phyloP scores from a whole-genome alignment of 2,797 vertebrate species.

The Enteromius treurensis region DNA sequence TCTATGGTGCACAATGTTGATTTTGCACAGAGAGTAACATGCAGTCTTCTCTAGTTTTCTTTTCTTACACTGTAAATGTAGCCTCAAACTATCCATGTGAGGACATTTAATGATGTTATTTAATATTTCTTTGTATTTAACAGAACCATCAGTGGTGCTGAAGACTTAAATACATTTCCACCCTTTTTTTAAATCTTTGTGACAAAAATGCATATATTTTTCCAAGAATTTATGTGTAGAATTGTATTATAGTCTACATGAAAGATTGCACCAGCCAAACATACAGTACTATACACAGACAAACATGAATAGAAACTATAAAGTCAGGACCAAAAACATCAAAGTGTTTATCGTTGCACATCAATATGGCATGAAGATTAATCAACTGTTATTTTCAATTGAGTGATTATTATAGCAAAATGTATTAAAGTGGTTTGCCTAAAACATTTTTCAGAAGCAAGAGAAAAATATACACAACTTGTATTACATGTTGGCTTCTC shows the following conservation, averaged over 20 bases:
- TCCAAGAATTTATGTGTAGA: slow-evolving; percentile 50
- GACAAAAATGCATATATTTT: slow-evolving; percentile 62
- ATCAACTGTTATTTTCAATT: slow-evolving; percentile 18
- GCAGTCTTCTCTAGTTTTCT: slow-evolving; percentile 45
- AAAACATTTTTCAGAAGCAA: background rate
- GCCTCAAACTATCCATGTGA: slow-evolving; percentile 47
- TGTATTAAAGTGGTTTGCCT: slow-evolving; percentile 12
- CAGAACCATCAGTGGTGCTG: slow-evolving; percentile 45
- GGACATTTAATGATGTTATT: slow-evolving; percentile 29
- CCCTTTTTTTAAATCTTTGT: slow-evolving; percentile 57
- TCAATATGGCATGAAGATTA: slow-evolving; percentile 2
- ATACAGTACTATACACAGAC: slow-evolving; percentile 41
- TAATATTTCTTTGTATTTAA: slow-evolving; percentile 46
- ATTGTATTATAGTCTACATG: slow-evolving; percentile 28
- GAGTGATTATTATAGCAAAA: background rate
- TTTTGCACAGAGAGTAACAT: slow-evolving; percentile 55
- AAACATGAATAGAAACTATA: slow-evolving; percentile 37
- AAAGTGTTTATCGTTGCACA: slow-evolving; percentile 42
- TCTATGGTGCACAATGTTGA: slow-evolving; percentile 55
- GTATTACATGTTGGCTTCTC: background rate
- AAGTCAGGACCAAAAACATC: slow-evolving; percentile 46
- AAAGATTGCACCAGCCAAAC: slow-evolving; percentile 46
- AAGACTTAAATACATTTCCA: slow-evolving; percentile 39
- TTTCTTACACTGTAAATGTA: slow-evolving; percentile 53
- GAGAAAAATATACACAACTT: slow-evolving; percentile 2